Base-by-base conservation (phyloP, 2,888 invertebrate genomes). In the Aspidapion aeneum region DNA sequence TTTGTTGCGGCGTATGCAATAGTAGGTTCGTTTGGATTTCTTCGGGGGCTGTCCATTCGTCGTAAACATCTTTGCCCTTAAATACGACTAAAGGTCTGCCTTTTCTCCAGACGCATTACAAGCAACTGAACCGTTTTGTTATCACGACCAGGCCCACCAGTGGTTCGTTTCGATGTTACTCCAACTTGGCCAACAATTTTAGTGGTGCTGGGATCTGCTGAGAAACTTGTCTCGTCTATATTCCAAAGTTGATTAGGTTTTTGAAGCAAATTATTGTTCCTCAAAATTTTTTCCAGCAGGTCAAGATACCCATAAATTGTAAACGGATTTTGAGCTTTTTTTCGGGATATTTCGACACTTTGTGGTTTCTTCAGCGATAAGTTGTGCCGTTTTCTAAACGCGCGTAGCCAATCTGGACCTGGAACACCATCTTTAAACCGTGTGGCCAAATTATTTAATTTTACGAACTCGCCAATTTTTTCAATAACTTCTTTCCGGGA, bases 21-120 rank as follows among this genome's bases (percentile, higher is more conserved):
- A 12, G 72, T 67, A 65, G 76, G 35, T 12, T 35, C 35, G 12
- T 35, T 35, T 12, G 61, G 62, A 65, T 56, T 50, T 66, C 68
- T 58, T 66, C 66, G 49, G 67, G 65, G 21, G 74, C 74, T 56
- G 72, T 65, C 75, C 74, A 78, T 58, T 72, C 66, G 65, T 77
- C 73, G 75, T 77, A 79, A n/a, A 74, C 65, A 69, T 74, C 69
- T 68, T 75, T 76, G 17, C 75, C 72, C 61, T 75, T 74, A 65
- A 72, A 75, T 54, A 76, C 73, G 51, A 77, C 75, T 22, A 78
- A 66, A 55, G 75, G 77, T 49, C 74, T 12, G 69, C 69, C 67
- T 77, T 77, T 3, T 71, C 69, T 54, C 75, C 74, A 65, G 63
- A 61, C 35, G 71, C 71, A 70, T 56, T 70, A 51, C 63, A 63